Evolutionary conservation across 35 echinoderm and acorn worm genomes (phyloP).

Genomic region (Ophioderma brevispina): DNA sequence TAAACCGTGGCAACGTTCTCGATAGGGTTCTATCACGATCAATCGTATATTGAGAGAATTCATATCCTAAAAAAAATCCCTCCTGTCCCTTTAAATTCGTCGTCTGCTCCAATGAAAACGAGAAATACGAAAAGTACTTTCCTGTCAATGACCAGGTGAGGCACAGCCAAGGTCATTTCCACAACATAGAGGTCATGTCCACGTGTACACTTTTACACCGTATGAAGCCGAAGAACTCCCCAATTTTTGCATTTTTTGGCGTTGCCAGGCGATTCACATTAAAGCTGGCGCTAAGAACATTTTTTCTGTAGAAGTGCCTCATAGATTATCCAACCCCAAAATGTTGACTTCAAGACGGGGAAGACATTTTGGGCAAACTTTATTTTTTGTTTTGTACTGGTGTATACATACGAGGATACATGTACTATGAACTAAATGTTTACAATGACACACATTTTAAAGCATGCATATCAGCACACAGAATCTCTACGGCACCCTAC

Average conservation of each 20-base stretch:
- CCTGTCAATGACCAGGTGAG: too few species aligned
- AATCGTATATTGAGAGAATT: too few species aligned
- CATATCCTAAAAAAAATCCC: too few species aligned
- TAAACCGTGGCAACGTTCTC: too few species aligned
- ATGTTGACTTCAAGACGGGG: conserved; percentile 8
- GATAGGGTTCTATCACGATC: too few species aligned
- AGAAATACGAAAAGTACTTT: too few species aligned
- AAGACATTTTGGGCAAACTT: conserved; percentile 4
- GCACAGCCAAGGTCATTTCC: too few species aligned
- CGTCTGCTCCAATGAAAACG: too few species aligned
- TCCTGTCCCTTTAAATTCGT: too few species aligned
- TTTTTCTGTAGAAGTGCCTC: background rate
- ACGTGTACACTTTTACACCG: background rate
- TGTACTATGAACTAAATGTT: conserved; percentile 65
- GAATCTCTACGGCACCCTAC: too few species aligned
- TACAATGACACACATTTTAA: conserved; percentile 46
- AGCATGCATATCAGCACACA: conserved; percentile 57
- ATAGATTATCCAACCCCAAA: background rate
- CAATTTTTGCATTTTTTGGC: background rate
- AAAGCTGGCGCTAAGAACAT: conserved; percentile 1
- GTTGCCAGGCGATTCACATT: background rate
- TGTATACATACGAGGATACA: conserved; percentile 53
- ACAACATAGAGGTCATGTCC: conserved; percentile 2
- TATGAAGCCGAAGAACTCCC: background rate
- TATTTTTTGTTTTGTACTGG: conserved; percentile 14